These are phyloP conservation scores for Bombyx huttoni DNA, from an alignment of 2,888 invertebrate species.

Conservation along the genomic window DNA sequence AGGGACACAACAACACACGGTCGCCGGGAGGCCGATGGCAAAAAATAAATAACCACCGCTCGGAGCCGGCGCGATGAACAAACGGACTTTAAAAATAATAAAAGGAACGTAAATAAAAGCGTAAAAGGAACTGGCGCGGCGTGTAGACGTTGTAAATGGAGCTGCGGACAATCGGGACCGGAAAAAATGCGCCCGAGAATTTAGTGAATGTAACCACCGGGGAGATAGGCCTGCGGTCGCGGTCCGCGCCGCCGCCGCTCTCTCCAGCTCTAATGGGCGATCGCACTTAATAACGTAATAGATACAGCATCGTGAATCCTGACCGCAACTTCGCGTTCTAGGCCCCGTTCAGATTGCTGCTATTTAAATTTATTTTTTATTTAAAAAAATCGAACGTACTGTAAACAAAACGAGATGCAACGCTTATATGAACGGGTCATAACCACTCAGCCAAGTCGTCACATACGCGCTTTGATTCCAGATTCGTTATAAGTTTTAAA, in stretches of 20 bases:
- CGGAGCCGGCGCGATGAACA: slow-evolving; percentile 69
- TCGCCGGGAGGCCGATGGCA: slow-evolving; percentile 69
- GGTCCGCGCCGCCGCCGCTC: slow-evolving; percentile 30
- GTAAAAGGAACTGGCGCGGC: slow-evolving; percentile 70
- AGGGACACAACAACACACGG: slow-evolving; percentile 71
- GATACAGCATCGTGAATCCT: slow-evolving; percentile 32
- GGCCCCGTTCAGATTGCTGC: neutral
- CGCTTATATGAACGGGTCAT: too few species aligned
- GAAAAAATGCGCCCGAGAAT: slow-evolving; percentile 67
- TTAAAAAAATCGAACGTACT: too few species aligned
- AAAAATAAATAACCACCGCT: slow-evolving; percentile 68
- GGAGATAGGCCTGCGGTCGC: slow-evolving; percentile 48
- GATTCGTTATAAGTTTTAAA: neutral
- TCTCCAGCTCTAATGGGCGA: slow-evolving; percentile 41
- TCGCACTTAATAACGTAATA: slow-evolving; percentile 57
- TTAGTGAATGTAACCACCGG: slow-evolving; percentile 62
- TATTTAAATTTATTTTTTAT: neutral
- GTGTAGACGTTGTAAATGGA: slow-evolving; percentile 72
- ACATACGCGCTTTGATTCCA: too few species aligned
- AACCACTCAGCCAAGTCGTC: too few species aligned
- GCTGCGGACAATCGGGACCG: slow-evolving; percentile 67
- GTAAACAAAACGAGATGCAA: too few species aligned
- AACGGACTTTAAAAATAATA: slow-evolving; percentile 72
- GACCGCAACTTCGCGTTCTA: slow-evolving; percentile 18
- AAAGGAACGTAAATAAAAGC: slow-evolving; percentile 72